Evolutionary conservation across 2,888 invertebrate species (phyloP).

Genomic region (Brachycybe producta): DNA sequence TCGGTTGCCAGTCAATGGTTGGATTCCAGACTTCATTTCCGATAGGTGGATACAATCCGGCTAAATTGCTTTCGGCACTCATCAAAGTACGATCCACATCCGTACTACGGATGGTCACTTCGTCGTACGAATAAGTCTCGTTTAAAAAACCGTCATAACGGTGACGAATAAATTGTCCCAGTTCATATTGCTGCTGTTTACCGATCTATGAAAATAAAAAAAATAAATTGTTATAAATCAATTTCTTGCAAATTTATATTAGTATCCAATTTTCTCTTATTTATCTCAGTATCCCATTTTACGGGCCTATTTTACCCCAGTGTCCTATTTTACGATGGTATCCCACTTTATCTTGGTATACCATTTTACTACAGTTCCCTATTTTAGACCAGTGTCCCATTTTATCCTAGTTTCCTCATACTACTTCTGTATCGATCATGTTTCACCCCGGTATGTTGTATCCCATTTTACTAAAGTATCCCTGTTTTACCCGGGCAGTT

Average conservation of each 20-base stretch:
- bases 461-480: too few relatives aligned
- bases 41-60: conserved; percentile 26
- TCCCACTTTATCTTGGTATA: too few relatives aligned
- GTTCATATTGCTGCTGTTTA: conserved; percentile 47
- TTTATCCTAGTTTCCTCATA: too few relatives aligned
- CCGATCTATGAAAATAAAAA: conserved; percentile 2
- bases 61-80: conserved; percentile 36
- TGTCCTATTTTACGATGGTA: too few relatives aligned
- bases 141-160: conserved; percentile 53
- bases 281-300: too few relatives aligned
- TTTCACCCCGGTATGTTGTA: too few relatives aligned
- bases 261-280: background rate
- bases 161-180: conserved; percentile 59
- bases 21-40: conserved; percentile 9
- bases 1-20: conserved; percentile 7
- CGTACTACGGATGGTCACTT: conserved; percentile 56
- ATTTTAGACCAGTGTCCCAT: too few relatives aligned
- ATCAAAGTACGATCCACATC: conserved; percentile 72
- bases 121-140: conserved; percentile 41
- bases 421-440: too few relatives aligned
- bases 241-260: background rate
- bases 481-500: too few relatives aligned
- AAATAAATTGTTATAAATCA: background rate
- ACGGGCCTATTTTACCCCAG: too few relatives aligned
- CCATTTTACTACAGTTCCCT: too few relatives aligned